Base-by-base conservation (phyloP, 2,113 vertebrate genomes). In the Stomatorhinus ivindoensis region DNA sequence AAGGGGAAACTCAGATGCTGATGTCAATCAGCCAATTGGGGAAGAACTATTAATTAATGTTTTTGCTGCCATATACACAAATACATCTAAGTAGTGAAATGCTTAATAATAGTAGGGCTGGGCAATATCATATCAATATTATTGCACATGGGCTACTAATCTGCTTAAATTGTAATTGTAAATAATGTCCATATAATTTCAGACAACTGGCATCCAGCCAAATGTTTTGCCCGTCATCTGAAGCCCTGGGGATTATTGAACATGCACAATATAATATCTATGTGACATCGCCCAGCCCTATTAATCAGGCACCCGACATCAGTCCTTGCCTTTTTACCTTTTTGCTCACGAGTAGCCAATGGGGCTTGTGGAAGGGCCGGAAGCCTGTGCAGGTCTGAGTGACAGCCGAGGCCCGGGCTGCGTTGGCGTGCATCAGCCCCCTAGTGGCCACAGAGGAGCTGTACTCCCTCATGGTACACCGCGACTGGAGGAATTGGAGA, bases 281-380 rank as follows among this genome's bases (percentile, higher is more conserved):
- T 24, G 17, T 55, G 53, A 55, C 21, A 55, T 55, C 5, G 19
- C 19, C 53, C 19, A 21, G 19, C 1, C 5, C 5, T 21, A 21
- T 55, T 55, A 55, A n/a, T 69, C 61, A 27, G 61, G 61, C 31
- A 69, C n/a, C 61, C 15, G 6, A 3, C 3, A 9, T 82, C 35
- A 44, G 44, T 24, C 24, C 44, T 48, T 48, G 82, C 82, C 19
- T 47, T 46, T 46, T 89, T 89, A 99, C 98, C 97, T 97, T 99
- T 94, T 95, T 99, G 93, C 89, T 95, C 92, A 98, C 96, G n/a
- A 96, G 87, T 46, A 99, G 95, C 98, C 98, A 99, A 92, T 97
- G 96, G 7, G 98, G 97, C 93, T 99, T 99, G 92, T 99, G 98
- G 19, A 99, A 93, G 0, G 98, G 97, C 88, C 95, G 96, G 94